Evolutionary conservation across 1,140 invertebrate species (phyloP).

Genomic region (Popillia japonica): DNA sequence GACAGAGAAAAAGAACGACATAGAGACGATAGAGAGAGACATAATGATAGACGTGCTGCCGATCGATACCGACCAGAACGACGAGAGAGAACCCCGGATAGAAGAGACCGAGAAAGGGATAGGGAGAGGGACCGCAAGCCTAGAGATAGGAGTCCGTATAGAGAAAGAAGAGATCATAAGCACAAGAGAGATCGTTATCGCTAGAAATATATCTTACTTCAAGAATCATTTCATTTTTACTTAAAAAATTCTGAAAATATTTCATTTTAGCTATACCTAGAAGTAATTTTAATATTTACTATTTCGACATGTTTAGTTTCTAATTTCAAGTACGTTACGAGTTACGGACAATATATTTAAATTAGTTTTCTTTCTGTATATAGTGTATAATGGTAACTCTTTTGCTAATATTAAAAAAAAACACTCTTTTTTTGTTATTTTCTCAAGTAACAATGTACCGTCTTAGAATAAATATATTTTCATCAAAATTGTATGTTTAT

Average conservation of each 20-base stretch:
- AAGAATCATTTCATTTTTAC: conserved; percentile 35
- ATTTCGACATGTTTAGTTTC: background rate
- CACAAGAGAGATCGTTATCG: conserved; percentile 44
- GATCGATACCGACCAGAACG: conserved; percentile 17
- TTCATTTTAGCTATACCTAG: conserved; percentile 14
- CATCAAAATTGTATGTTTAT: background rate
- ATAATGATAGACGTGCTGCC: background rate
- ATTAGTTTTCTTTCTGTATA: background rate
- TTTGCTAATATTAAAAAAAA: conserved; percentile 8
- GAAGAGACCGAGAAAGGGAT: conserved; percentile 40
- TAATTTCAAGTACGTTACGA: background rate
- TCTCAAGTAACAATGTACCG: conserved; percentile 18
- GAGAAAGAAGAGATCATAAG: conserved; percentile 46
- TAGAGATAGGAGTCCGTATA: conserved; percentile 44
- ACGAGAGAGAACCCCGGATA: conserved; percentile 44
- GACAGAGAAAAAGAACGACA: conserved; percentile 59
- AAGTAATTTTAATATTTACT: background rate
- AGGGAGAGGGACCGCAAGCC: conserved; percentile 43
- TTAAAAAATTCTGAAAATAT: conserved; percentile 27
- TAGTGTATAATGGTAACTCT: background rate
- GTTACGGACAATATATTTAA: background rate
- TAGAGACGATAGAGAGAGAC: conserved; percentile 43
- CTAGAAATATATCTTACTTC: background rate
- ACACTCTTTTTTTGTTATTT: background rate
- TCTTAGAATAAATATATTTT: conserved; percentile 34